Percentiles rank a stretch among this genome's conserved stretches.
Conservation (phyloP, 2,888 invertebrate species). For the Sinelater perroti region DNA sequence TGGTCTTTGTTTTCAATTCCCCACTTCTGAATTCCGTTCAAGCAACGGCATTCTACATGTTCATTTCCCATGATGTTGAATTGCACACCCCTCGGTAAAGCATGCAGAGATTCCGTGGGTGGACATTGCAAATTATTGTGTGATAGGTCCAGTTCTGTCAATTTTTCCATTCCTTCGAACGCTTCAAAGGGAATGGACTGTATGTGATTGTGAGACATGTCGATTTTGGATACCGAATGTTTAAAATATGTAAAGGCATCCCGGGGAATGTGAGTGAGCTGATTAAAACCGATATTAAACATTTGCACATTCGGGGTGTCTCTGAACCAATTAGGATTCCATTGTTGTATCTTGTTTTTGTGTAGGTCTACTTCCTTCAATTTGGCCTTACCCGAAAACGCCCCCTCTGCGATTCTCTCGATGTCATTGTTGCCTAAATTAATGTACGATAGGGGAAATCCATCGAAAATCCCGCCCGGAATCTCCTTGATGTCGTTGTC, state of each 20-base stretch:
- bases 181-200: not conserved
- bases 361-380: conserved; percentile 51
- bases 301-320: conserved; percentile 49
- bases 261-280: not conserved
- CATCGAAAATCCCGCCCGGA: conserved; percentile 23
- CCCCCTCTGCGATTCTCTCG: conserved; percentile 36
- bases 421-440: conserved; percentile 14
- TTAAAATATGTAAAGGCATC: not conserved
- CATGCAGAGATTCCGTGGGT: not conserved
- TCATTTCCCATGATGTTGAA: not conserved
- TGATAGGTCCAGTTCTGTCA: not conserved
- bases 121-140: not conserved
- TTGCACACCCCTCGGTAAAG: not conserved
- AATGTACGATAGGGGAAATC: not conserved
- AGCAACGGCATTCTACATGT: not conserved
- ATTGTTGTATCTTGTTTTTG: conserved; percentile 49
- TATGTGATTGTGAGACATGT: not conserved
- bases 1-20: not conserved
- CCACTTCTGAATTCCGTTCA: not conserved
- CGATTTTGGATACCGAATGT: not conserved
- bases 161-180: not conserved
- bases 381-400: conserved; percentile 48
- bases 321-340: conserved; percentile 55
- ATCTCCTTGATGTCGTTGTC: conserved; percentile 23
- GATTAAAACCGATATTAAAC: not conserved